These are phyloP conservation scores for Chroicocephalus ridibundus DNA, from an alignment of 2,113 vertebrate genomes.

Conservation along the genomic window DNA sequence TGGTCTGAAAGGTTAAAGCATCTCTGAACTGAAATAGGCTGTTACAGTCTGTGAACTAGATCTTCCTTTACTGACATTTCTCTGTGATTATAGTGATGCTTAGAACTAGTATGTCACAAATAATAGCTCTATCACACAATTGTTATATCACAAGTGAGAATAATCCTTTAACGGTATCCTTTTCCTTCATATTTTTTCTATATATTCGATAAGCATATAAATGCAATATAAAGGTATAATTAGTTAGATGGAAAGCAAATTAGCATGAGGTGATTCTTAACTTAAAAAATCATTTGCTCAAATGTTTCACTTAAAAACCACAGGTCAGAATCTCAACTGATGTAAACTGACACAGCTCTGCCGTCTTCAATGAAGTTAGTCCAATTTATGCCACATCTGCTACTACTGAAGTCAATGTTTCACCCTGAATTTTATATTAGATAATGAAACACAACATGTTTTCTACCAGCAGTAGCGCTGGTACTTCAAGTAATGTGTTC, in stretches of 20 bases:
- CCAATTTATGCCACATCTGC: background rate
- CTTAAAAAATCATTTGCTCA: background rate
- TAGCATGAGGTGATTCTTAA: background rate
- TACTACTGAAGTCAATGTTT: constrained; percentile 1
- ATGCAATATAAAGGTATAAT: background rate
- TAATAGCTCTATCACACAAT: background rate
- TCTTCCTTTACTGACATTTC: background rate
- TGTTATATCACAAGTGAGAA: background rate
- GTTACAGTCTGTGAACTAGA: background rate
- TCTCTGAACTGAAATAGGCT: background rate
- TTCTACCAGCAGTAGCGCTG: background rate
- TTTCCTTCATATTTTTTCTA: background rate
- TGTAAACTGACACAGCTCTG: background rate
- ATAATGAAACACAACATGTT: background rate
- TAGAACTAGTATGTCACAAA: background rate
- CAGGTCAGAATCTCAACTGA: background rate
- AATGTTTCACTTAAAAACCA: constrained; percentile 6
- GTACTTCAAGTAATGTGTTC: background rate
- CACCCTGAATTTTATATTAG: background rate
- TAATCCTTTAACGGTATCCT: background rate
- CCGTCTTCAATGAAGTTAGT: background rate
- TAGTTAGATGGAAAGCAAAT: background rate
- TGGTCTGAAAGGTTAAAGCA: background rate
- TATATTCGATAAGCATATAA: background rate
- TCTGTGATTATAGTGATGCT: background rate